phyloP scores from a whole-genome alignment of 1,140 invertebrate genomes.

The Rhizoglyphus robini region DNA sequence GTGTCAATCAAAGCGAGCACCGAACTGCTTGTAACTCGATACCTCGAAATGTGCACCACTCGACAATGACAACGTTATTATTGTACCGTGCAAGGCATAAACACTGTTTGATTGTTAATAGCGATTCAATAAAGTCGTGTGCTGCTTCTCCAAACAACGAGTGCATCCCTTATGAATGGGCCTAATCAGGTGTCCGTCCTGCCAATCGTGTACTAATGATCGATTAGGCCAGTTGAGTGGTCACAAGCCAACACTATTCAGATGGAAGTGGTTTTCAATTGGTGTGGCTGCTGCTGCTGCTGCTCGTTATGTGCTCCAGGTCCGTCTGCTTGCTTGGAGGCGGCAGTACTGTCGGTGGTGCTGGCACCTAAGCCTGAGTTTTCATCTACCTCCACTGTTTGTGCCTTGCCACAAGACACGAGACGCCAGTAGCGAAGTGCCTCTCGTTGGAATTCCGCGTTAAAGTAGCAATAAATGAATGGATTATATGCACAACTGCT shows the following conservation, averaged over 20 bases:
- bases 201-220: too few relatives aligned
- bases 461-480: conserved; percentile 83
- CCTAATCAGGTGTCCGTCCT: too few relatives aligned
- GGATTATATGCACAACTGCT: conserved; percentile 82
- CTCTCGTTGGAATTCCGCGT: conserved; percentile 50
- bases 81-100: too few relatives aligned
- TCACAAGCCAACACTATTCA: background rate
- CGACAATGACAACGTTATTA: too few relatives aligned
- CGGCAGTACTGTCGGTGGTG: background rate
- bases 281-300: background rate
- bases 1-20: too few relatives aligned
- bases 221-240: too few relatives aligned
- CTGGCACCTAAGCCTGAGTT: background rate
- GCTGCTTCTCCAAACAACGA: too few relatives aligned
- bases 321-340: background rate
- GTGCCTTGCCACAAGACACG: background rate
- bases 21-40: too few relatives aligned
- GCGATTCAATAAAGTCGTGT: too few relatives aligned
- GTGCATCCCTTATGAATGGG: too few relatives aligned
- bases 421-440: conserved; percentile 5
- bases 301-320: background rate
- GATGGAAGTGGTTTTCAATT: background rate
- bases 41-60: too few relatives aligned
- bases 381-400: background rate
- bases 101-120: too few relatives aligned